Percentiles rank a stretch among this genome's conserved stretches.
Evolutionary conservation across 2,888 invertebrate genomes (phyloP).

Genomic region (Lithophane socia): DNA sequence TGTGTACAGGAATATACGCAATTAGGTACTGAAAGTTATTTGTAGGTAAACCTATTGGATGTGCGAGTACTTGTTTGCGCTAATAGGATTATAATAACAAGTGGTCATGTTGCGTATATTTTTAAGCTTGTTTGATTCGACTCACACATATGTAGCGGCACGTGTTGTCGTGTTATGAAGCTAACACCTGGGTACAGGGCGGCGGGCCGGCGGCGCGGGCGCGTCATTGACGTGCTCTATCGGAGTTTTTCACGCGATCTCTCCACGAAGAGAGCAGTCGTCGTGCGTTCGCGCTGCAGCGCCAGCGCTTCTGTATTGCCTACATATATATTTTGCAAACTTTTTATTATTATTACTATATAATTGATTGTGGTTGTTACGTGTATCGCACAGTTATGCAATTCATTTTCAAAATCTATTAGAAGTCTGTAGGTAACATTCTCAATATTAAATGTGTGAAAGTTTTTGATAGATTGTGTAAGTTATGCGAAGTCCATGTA

Average conservation of each 20-base stretch:
- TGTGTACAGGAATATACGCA: not conserved
- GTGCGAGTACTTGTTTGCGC: slow-evolving; percentile 19
- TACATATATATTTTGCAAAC: slow-evolving; percentile 57
- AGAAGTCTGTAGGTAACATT: slow-evolving; percentile 44
- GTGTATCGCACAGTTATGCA: slow-evolving; percentile 51
- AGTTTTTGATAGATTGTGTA: slow-evolving; percentile 72
- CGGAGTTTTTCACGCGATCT: slow-evolving; percentile 89
- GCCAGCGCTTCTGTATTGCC: slow-evolving; percentile 75
- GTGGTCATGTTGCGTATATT: slow-evolving; percentile 50
- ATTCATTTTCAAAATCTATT: slow-evolving; percentile 48
- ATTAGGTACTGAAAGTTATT: slow-evolving; percentile 19
- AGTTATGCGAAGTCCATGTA: slow-evolving; percentile 69
- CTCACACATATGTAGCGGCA: slow-evolving; percentile 50
- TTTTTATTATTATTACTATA: slow-evolving; percentile 54
- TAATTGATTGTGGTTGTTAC: slow-evolving; percentile 56
- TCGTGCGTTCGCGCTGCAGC: slow-evolving; percentile 80
- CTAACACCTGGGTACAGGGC: slow-evolving; percentile 61
- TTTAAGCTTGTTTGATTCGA: slow-evolving; percentile 63
- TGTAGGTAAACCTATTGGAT: slow-evolving; percentile 19
- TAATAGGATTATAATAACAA: slow-evolving; percentile 56
- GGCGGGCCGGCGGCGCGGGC: slow-evolving; percentile 20
- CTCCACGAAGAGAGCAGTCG: slow-evolving; percentile 87
- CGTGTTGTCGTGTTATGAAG: slow-evolving; percentile 66
- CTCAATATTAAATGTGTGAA: slow-evolving; percentile 66
- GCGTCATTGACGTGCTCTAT: slow-evolving; percentile 83